Conservation (phyloP, 2,888 invertebrate genomes). For the Ceramica pisi region DNA sequence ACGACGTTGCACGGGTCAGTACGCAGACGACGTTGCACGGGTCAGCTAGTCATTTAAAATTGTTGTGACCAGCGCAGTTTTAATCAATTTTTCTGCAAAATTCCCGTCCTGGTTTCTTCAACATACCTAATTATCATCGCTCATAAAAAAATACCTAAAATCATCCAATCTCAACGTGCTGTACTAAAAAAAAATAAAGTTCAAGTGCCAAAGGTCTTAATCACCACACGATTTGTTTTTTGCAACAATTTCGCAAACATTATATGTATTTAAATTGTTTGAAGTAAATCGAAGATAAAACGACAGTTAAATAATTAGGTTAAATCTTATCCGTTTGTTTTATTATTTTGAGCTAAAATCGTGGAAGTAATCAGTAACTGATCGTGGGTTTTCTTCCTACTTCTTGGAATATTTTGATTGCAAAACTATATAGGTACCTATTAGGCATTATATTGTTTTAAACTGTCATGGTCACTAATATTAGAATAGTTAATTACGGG, state of each 20-base stretch:
- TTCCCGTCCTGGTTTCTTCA: neutral
- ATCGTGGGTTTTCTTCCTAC: constrained; percentile 11
- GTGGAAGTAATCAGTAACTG: constrained; percentile 5
- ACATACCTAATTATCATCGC: neutral
- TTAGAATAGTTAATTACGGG: no score
- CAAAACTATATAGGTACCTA: no score
- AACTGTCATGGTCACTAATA: no score
- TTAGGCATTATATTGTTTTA: no score
- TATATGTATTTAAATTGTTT: neutral
- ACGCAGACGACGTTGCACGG: no score
- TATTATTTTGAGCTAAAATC: constrained; percentile 17
- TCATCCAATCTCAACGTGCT: constrained; percentile 4
- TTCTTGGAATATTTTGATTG: constrained; percentile 20
- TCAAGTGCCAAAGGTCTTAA: constrained; percentile 26
- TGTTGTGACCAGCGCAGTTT: no score
- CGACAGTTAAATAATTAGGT: constrained; percentile 26
- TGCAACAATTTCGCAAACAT: neutral
- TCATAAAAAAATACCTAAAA: neutral
- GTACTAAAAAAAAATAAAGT: neutral
- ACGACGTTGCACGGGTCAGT: no score
- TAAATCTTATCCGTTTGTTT: constrained; percentile 47
- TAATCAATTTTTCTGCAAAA: neutral
- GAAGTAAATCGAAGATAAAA: constrained; percentile 18
- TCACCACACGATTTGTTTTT: neutral
- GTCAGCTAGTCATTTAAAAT: no score